Conservation (phyloP, 2,888 invertebrate genomes). For the Leucophenga maculata region DNA sequence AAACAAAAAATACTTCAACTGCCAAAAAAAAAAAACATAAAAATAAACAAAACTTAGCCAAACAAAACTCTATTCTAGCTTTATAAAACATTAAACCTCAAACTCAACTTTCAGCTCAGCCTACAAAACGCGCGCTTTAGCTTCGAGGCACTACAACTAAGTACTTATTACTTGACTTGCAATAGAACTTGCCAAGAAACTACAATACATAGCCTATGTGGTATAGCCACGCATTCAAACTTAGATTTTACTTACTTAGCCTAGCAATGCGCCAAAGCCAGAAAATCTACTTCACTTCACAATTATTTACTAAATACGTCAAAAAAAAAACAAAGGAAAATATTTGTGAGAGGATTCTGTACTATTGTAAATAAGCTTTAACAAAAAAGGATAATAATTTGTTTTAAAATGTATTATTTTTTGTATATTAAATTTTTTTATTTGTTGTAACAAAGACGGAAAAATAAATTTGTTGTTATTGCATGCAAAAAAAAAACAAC, state of each 20-base stretch:
- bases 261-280: conserved; percentile 37
- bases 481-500: conserved; percentile 34
- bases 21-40: no score
- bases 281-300: conserved; percentile 60
- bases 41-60: no score
- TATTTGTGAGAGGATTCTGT: conserved; percentile 67
- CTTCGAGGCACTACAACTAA: conserved; percentile 51
- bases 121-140: conserved; percentile 44
- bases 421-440: conserved; percentile 20
- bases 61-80: no score
- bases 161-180: no score
- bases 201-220: no score
- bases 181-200: background rate
- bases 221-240: no score
- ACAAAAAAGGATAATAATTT: background rate
- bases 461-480: conserved; percentile 19
- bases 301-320: conserved; percentile 29
- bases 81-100: background rate
- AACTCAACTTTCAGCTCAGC: background rate
- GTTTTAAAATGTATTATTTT: conserved; percentile 24
- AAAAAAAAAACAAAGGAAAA: conserved; percentile 39
- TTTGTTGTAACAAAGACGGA: background rate
- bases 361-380: conserved; percentile 54
- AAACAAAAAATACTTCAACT: no score
- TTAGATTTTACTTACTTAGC: no score